Conservation (phyloP, 1,140 invertebrate species). For the Pteromalus puparum region DNA sequence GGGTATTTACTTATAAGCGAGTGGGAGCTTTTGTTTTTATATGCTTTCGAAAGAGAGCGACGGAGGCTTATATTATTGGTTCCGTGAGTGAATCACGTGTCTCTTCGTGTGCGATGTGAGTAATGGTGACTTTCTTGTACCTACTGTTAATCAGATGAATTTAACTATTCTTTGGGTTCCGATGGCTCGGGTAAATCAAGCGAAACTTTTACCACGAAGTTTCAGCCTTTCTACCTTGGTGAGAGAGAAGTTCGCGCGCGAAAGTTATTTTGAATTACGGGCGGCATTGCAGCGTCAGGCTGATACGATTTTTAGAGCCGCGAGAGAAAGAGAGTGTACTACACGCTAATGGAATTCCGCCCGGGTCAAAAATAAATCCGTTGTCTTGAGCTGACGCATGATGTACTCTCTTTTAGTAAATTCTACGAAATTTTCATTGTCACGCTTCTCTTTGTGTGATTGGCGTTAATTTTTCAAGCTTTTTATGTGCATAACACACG, state of each 20-base stretch:
- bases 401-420: background rate
- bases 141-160: no score
- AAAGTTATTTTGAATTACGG: constrained; percentile 39
- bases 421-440: background rate
- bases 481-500: no score
- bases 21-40: background rate
- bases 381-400: constrained; percentile 1
- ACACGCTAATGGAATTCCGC: constrained; percentile 21
- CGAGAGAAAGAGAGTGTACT: constrained; percentile 28
- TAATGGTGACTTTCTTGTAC: no score
- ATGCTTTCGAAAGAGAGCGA: background rate
- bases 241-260: background rate
- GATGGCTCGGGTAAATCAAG: background rate
- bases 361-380: constrained; percentile 40
- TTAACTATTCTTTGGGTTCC: no score
- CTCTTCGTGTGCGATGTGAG: no score
- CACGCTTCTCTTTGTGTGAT: no score
- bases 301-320: constrained; percentile 28
- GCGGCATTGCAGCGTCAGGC: background rate
- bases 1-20: background rate
- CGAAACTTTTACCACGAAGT: background rate
- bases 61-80: background rate
- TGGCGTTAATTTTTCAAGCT: no score
- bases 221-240: background rate
- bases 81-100: background rate